These are phyloP conservation scores for Halocynthia aurantium DNA, from an alignment of 23 tunicate species.

Conservation along the genomic window DNA sequence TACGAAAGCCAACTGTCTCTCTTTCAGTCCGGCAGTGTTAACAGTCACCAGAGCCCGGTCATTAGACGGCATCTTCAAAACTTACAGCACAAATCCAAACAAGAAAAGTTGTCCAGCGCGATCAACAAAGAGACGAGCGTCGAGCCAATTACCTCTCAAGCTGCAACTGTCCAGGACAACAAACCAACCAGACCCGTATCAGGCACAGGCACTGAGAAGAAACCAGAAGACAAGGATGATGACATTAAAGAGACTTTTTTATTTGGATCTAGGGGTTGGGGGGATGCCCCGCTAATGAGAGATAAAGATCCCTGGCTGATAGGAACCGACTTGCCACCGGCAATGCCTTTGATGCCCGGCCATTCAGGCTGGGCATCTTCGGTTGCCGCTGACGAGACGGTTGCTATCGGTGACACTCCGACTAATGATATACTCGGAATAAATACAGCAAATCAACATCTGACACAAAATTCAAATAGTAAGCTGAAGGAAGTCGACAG, in stretches of 20 bases:
- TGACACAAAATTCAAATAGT: not conserved
- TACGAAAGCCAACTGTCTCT: not conserved
- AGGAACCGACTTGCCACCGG: conserved; percentile 11
- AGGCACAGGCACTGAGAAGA: not conserved
- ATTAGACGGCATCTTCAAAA: conserved; percentile 5
- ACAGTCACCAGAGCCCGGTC: not conserved
- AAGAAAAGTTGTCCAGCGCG: too few relatives aligned
- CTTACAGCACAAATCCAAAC: not conserved
- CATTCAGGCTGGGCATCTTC: not conserved
- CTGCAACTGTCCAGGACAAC: too few relatives aligned
- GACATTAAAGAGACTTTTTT: conserved; percentile 91
- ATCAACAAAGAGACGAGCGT: too few relatives aligned
- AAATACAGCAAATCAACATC: not conserved
- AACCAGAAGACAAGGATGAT: conserved; percentile 27
- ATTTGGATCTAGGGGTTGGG: conserved; percentile 95
- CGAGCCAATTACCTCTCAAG: too few relatives aligned
- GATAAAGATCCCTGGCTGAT: conserved; percentile 57
- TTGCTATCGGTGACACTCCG: not conserved
- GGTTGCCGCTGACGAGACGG: not conserved
- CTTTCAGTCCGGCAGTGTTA: not conserved
- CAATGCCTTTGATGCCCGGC: not conserved
- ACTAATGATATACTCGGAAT: not conserved
- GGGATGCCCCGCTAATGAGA: conserved; percentile 96
- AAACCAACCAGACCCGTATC: not conserved
- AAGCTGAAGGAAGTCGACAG: not conserved